A percentile compares a stretch with the other conserved stretches of the same genome.
Evolutionary conservation across 2,888 invertebrate species (phyloP).

Genomic region (Periphyllus acericola): DNA sequence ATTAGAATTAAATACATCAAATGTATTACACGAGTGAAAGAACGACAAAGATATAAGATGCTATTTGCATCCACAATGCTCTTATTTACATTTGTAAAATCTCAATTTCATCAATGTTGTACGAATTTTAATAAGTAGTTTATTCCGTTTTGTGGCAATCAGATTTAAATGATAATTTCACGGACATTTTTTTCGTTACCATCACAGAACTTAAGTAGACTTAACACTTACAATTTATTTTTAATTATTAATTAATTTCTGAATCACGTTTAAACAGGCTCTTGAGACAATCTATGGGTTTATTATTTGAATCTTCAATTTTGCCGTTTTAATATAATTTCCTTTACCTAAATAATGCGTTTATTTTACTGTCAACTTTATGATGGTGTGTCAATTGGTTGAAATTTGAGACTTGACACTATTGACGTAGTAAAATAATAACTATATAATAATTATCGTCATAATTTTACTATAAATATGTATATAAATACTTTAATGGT

Average conservation of each 20-base stretch:
- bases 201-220: too few relatives aligned
- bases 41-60: background rate
- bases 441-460: background rate
- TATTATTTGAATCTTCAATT: background rate
- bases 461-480: background rate
- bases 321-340: background rate
- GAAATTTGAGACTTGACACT: background rate
- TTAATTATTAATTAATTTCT: background rate
- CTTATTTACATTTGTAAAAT: background rate
- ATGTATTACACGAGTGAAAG: background rate
- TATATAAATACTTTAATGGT: too few relatives aligned
- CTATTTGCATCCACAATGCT: background rate
- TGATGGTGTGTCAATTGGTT: background rate
- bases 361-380: background rate
- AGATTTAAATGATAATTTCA: too few relatives aligned
- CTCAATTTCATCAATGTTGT: background rate
- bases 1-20: background rate
- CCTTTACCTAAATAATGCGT: background rate
- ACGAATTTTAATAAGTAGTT: background rate
- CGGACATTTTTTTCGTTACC: too few relatives aligned
- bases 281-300: background rate
- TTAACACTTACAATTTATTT: background rate
- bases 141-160: background rate
- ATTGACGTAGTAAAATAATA: background rate
- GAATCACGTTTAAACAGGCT: background rate